Conservation (phyloP, 2,113 vertebrate species). For the Crotalus horridus region DNA sequence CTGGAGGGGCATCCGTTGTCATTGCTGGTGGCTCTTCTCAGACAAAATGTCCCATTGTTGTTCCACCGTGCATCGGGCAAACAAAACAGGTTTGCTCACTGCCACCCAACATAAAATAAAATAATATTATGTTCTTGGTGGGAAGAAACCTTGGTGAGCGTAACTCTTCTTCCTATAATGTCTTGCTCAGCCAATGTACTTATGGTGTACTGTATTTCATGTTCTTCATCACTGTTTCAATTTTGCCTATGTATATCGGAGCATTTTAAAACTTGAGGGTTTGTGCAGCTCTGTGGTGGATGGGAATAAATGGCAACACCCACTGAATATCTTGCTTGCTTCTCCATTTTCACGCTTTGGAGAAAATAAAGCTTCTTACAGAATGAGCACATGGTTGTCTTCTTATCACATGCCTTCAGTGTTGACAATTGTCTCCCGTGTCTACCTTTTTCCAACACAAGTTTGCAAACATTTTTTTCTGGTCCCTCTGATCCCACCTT, state of each 20-base stretch:
- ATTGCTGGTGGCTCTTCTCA: not conserved
- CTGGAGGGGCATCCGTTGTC: not conserved
- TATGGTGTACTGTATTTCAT: not conserved
- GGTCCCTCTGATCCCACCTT: not conserved
- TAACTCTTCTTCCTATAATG: not conserved
- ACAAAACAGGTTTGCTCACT: conserved; percentile 5
- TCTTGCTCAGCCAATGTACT: not conserved
- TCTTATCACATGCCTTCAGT: not conserved
- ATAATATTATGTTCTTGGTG: not conserved
- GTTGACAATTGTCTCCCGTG: too few relatives aligned
- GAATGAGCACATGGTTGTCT: not conserved
- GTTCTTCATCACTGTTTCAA: not conserved
- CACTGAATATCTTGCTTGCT: not conserved
- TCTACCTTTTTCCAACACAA: not conserved
- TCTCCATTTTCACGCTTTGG: not conserved
- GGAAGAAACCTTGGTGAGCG: too few relatives aligned
- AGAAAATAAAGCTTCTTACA: conserved; percentile 12
- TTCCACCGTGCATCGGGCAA: not conserved
- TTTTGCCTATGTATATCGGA: not conserved
- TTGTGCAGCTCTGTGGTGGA: not conserved
- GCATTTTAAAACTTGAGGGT: not conserved
- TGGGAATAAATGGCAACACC: not conserved
- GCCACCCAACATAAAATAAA: not conserved
- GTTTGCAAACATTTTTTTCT: not conserved
- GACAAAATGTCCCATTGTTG: not conserved